Base-by-base conservation (phyloP, 2,888 invertebrate species). In the Papilio demoleus region DNA sequence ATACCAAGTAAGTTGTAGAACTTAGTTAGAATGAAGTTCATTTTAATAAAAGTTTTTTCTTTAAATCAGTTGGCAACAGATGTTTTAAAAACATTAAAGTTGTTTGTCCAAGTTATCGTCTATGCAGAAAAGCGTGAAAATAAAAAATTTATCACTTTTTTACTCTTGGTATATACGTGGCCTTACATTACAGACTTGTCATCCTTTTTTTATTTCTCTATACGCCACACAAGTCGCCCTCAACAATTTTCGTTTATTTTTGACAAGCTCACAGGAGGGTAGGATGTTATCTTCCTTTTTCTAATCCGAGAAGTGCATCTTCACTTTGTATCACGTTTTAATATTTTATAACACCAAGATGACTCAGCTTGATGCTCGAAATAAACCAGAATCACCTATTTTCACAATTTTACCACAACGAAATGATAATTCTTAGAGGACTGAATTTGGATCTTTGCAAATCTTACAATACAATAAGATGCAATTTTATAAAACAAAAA, bases 231-330 rank as follows among this genome's bases (percentile, higher is more conserved):
- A 59, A 36, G 45, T 24, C 59, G 36, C 24, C 45, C 36, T 66
- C 45, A 64, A 59, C 22, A 17, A 36, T 47, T 59, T 47, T 66
- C 47, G 45, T 65, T 58, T 65, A 31, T 65, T 64, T 65, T 58
- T 65, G 27, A 38, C 27, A 58, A 38, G 42, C 34, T 31, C 65
- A 36, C 31, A 19, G 22, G 36, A 45, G 58, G 58, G 58, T 19
- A 14, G 58, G 3, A 11, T 40, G n/a, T 59, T 45, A 47, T 36
- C 19, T 34, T 58, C 8, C 19, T 58, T 58, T 58, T 59, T 59
- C 31, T 24, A 66, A 58, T 24, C 34, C 24, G 58, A 31, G 31
- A 31, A 45, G 34, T 22, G 36, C 59, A 42, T 31, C 19, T 40
- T 65, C 27, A 31, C 24, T 65, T 19, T 65, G 42, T 19, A 56